Percentiles rank a stretch among this genome's conserved stretches.
phyloP scores from a whole-genome alignment of 2,797 vertebrate species.

The Sebastes elongatus region DNA sequence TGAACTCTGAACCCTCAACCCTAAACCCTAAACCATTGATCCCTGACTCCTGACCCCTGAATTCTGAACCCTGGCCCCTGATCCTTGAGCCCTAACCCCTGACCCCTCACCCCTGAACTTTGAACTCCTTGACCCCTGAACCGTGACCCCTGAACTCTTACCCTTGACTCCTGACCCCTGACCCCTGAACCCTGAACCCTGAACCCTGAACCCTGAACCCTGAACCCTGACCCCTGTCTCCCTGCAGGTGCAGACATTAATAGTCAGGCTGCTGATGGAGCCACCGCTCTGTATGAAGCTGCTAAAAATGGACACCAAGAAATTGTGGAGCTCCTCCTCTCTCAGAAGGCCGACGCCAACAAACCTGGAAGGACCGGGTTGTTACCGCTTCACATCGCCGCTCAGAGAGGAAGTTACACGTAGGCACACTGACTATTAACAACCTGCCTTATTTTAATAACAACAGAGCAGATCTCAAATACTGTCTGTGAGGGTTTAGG shows the following conservation, averaged over 20 bases:
- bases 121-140: no score
- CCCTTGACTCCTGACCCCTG: no score
- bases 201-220: not conserved
- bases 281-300: constrained; percentile 92
- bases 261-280: constrained; percentile 89
- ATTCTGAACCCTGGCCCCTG: no score
- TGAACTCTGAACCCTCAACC: not conserved
- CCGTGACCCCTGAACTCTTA: no score
- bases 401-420: constrained; percentile 87
- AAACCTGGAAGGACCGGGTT: constrained; percentile 88
- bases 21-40: not conserved
- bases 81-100: no score
- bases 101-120: no score
- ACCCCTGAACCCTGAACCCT: not conserved
- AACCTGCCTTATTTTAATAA: not conserved
- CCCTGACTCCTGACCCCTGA: no score
- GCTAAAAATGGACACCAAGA: constrained; percentile 89
- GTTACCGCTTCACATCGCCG: constrained; percentile 91
- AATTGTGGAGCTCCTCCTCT: constrained; percentile 88
- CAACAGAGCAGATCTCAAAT: not conserved
- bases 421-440: constrained; percentile 54
- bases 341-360: constrained; percentile 92
- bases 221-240: not conserved
- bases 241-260: constrained; percentile 91
- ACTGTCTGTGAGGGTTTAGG: not conserved